phyloP scores from a whole-genome alignment of 2,113 vertebrate genomes.

The Corythoichthys haematopterus region DNA sequence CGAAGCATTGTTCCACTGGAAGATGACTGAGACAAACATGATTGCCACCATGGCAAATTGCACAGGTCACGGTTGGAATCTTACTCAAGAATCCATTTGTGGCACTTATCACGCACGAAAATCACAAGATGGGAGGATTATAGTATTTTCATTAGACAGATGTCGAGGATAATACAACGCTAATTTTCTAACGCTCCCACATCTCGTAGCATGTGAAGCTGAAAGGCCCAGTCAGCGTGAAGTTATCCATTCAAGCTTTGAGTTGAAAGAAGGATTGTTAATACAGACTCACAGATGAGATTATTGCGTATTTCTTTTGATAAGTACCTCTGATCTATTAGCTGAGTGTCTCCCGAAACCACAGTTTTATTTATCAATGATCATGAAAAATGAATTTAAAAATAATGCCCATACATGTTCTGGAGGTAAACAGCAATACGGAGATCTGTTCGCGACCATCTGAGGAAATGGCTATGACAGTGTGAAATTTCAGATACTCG shows the following conservation, averaged over 20 bases:
- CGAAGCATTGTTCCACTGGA: slow-evolving; percentile 53
- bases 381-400: slow-evolving; percentile 13
- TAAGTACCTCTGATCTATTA: slow-evolving; percentile 27
- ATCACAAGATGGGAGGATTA: slow-evolving; percentile 48
- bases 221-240: slow-evolving; percentile 11
- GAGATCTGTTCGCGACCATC: slow-evolving; percentile 51
- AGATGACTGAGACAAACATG: slow-evolving; percentile 64
- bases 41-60: slow-evolving; percentile 62
- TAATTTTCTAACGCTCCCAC: slow-evolving; percentile 13
- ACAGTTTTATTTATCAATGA: slow-evolving; percentile 26
- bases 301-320: slow-evolving; percentile 32
- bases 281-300: slow-evolving; percentile 22
- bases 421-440: slow-evolving; percentile 33
- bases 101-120: slow-evolving; percentile 47
- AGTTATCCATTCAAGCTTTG: slow-evolving; percentile 12
- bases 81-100: slow-evolving; percentile 52
- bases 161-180: slow-evolving; percentile 41
- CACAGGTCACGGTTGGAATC: slow-evolving; percentile 53
- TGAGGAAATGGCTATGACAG: slow-evolving; percentile 69
- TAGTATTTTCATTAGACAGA: slow-evolving; percentile 56
- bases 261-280: slow-evolving; percentile 19
- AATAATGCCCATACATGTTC: slow-evolving; percentile 17
- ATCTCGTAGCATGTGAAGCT: slow-evolving; percentile 15
- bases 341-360: background rate
- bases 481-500: slow-evolving; percentile 70